phyloP scores from a whole-genome alignment of 2,113 vertebrate genomes.

The Zapus hudsonius region DNA sequence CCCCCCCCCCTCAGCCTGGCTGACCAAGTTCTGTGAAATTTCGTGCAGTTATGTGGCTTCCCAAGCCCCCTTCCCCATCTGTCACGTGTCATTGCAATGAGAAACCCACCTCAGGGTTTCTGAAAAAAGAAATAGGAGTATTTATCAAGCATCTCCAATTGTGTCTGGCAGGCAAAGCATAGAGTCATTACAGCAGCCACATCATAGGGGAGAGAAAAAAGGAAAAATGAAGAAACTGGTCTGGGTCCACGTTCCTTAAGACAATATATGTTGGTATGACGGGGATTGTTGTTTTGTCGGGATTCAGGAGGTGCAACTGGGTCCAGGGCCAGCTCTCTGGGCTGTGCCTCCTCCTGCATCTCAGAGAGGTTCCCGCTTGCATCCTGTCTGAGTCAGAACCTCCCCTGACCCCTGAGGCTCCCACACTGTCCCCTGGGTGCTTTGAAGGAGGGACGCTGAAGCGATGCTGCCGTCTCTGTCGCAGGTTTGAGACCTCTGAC shows the following conservation, averaged over 20 bases:
- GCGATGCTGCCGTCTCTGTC: background rate
- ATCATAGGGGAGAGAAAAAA: background rate
- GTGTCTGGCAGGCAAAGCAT: background rate
- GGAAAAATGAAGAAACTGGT: background rate
- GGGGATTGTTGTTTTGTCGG: background rate
- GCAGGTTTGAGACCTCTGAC: background rate
- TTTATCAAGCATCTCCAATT: background rate
- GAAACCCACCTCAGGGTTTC: background rate
- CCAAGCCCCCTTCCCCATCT: background rate
- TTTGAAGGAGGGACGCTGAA: background rate
- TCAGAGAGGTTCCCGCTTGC: background rate
- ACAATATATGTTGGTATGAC: background rate
- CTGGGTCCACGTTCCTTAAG: background rate
- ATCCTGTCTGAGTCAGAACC: background rate
- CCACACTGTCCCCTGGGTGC: background rate
- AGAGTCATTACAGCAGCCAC: background rate
- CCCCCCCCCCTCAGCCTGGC: background rate
- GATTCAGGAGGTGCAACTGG: background rate
- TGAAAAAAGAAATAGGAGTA: background rate
- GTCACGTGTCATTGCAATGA: background rate
- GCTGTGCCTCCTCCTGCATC: fast-evolving
- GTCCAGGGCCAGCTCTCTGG: background rate
- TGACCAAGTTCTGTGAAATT: background rate
- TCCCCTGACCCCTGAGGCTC: too few relatives aligned
- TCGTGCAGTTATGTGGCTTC: background rate